A percentile compares a stretch with the other conserved stretches of the same genome.
phyloP scores from a whole-genome alignment of 1,140 invertebrate genomes.

The Drosophila pseudoobscura region DNA sequence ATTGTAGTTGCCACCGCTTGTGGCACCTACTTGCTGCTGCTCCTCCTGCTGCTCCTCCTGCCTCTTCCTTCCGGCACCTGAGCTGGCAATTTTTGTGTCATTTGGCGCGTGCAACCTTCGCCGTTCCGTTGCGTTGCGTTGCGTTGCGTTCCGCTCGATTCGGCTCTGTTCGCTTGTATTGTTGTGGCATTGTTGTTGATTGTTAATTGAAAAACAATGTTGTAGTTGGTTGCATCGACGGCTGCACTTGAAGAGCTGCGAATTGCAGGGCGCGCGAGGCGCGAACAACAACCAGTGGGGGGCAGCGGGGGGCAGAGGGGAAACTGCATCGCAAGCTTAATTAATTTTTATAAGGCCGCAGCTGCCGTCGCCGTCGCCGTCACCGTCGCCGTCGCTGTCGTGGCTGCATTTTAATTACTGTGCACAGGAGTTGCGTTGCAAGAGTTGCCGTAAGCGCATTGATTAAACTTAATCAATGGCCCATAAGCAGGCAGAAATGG shows the following conservation, averaged over 20 bases:
- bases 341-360: conserved; percentile 79
- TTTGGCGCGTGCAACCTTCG: conserved; percentile 69
- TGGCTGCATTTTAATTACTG: conserved; percentile 76
- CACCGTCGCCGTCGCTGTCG: conserved; percentile 2
- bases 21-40: background rate
- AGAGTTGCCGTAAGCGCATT: conserved; percentile 74
- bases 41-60: conserved; percentile 2
- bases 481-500: conserved; percentile 58
- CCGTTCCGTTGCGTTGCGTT: conserved; percentile 13
- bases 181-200: conserved; percentile 76
- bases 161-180: conserved; percentile 42
- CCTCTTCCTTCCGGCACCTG: conserved; percentile 36
- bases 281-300: conserved; percentile 38
- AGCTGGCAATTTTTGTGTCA: conserved; percentile 74
- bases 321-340: conserved; percentile 67
- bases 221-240: conserved; percentile 59
- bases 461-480: conserved; percentile 79
- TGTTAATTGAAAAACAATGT: conserved; percentile 82
- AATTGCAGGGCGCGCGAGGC: conserved; percentile 42
- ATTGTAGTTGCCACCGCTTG: conserved; percentile 36
- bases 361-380: conserved; percentile 6
- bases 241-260: conserved; percentile 72
- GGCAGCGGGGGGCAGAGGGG: conserved; percentile 4
- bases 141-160: conserved; percentile 8
- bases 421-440: conserved; percentile 65